Evolutionary conservation across 2,888 invertebrate species (phyloP).

Genomic region (Alsophila aescularia): DNA sequence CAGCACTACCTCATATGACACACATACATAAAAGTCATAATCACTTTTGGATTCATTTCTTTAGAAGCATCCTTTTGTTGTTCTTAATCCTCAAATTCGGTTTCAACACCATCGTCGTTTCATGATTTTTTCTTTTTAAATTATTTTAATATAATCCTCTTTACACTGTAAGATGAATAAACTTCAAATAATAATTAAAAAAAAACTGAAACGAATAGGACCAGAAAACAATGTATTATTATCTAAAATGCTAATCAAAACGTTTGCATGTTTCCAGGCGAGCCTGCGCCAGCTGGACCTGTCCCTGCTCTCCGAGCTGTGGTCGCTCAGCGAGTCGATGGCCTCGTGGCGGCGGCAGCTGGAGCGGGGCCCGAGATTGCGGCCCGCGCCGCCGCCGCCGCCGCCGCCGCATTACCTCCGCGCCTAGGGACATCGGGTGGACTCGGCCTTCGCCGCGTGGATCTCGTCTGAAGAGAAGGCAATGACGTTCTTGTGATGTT

Average conservation of each 20-base stretch:
- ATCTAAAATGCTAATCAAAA: conserved; percentile 2
- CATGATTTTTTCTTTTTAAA: background rate
- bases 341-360: conserved; percentile 89
- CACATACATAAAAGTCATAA: no score
- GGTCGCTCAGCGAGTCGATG: conserved; percentile 96
- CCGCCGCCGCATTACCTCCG: conserved; percentile 78
- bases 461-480: background rate
- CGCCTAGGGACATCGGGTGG: conserved; percentile 55
- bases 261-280: conserved; percentile 86
- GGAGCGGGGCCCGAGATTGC: conserved; percentile 78
- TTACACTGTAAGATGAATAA: background rate
- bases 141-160: background rate
- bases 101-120: background rate
- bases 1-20: no score
- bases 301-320: conserved; percentile 94
- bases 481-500: no score
- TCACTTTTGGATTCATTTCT: no score
- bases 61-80: background rate
- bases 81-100: background rate
- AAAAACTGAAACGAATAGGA: no score
- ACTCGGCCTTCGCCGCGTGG: background rate
- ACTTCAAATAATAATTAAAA: no score
- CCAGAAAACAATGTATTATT: no score
- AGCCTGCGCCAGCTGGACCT: conserved; percentile 95
- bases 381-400: conserved; percentile 79